Evolutionary conservation across 2,888 invertebrate species (phyloP).

Genomic region (Leptothorax acervorum): DNA sequence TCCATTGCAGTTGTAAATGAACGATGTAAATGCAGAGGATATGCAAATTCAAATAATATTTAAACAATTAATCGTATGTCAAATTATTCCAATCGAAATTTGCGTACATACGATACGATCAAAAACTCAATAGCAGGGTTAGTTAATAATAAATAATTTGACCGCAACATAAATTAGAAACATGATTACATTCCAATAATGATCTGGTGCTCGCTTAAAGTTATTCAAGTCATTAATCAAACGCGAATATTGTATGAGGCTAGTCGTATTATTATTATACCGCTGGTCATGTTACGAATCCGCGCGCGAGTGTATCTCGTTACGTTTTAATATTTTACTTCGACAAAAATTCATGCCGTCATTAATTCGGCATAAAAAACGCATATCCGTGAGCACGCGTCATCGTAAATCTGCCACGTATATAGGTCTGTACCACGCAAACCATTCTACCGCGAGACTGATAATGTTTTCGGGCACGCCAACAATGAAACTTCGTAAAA

Average conservation of each 20-base stretch:
- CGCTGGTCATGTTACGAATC: not conserved
- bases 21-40: not conserved
- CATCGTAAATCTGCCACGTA: conserved; percentile 45
- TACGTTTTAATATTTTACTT: conserved; percentile 47
- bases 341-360: conserved; percentile 45
- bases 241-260: conserved; percentile 8
- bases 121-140: not conserved
- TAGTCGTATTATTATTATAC: not conserved
- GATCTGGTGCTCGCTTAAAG: conserved; percentile 20
- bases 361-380: conserved; percentile 54
- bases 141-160: conserved; percentile 40
- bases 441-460: conserved; percentile 50
- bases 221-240: conserved; percentile 45
- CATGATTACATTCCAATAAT: conserved; percentile 44
- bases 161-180: conserved; percentile 22
- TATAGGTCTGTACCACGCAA: conserved; percentile 2
- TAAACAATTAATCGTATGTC: conserved; percentile 34
- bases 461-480: conserved; percentile 54
- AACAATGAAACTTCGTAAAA: conserved; percentile 63
- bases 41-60: conserved; percentile 23
- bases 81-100: conserved; percentile 37
- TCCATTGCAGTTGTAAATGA: not conserved
- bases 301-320: conserved; percentile 7
- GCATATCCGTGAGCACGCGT: conserved; percentile 15
- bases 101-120: not conserved